phyloP scores from a whole-genome alignment of 2,797 vertebrate species.

The Podarcis siculus region DNA sequence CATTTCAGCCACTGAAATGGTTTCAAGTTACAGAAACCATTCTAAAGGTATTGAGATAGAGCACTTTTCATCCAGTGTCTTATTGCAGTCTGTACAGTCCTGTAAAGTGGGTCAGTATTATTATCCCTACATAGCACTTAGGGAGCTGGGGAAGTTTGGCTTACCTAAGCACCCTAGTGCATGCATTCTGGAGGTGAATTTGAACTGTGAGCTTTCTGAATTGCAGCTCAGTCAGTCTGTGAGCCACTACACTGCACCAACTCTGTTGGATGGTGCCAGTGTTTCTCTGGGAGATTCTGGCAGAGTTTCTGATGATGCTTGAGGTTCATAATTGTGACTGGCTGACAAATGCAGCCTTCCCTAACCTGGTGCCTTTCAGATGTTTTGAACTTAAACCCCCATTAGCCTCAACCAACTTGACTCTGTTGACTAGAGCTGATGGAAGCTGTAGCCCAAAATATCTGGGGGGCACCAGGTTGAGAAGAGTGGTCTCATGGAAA shows the following conservation, averaged over 20 bases:
- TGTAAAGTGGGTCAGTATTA: neutral
- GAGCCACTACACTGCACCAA: too few relatives aligned
- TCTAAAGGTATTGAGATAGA: too few relatives aligned
- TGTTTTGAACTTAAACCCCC: neutral
- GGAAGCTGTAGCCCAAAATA: too few relatives aligned
- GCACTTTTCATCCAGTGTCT: neutral
- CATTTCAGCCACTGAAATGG: too few relatives aligned
- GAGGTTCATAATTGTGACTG: neutral
- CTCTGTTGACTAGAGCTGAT: too few relatives aligned
- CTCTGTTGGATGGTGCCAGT: neutral
- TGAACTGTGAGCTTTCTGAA: neutral
- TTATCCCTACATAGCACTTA: neutral
- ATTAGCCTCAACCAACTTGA: too few relatives aligned
- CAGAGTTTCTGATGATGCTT: neutral
- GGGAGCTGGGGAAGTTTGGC: neutral
- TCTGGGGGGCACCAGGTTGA: neutral
- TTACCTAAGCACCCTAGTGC: neutral
- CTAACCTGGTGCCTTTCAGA: neutral
- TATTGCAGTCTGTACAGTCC: neutral
- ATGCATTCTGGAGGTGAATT: neutral
- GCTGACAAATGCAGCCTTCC: neutral
- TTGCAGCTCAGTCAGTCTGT: neutral
- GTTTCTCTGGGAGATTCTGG: neutral
- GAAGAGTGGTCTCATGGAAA: neutral
- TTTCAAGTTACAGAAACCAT: neutral